These are phyloP conservation scores for Antheraea pernyi DNA, from an alignment of 1,140 invertebrate genomes.

Conservation along the genomic window DNA sequence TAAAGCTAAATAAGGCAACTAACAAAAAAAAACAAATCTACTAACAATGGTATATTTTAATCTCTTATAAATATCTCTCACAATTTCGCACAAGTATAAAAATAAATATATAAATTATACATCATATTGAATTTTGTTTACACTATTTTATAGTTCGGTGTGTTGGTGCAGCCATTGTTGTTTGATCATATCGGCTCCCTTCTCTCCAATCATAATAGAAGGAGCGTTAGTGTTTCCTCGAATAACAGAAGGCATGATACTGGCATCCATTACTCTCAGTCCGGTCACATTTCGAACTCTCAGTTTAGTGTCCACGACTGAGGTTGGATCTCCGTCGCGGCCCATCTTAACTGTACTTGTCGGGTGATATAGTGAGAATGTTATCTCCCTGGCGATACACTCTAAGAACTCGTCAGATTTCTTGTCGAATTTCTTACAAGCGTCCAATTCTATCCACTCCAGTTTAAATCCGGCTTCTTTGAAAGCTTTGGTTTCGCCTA, in stretches of 20 bases:
- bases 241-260: conserved; percentile 89
- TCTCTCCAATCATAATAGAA: conserved; percentile 89
- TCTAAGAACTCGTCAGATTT: conserved; percentile 78
- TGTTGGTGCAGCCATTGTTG: conserved; percentile 66
- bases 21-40: too few relatives aligned
- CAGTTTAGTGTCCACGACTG: conserved; percentile 85
- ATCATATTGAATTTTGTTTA: too few relatives aligned
- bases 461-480: conserved; percentile 56
- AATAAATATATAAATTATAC: too few relatives aligned
- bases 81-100: too few relatives aligned
- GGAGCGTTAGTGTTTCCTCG: conserved; percentile 89
- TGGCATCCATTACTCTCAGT: conserved; percentile 89
- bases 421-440: conserved; percentile 60
- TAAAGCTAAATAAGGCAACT: too few relatives aligned
- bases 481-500: conserved; percentile 76
- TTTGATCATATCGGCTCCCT: conserved; percentile 87
- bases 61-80: too few relatives aligned
- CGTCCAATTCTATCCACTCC: conserved; percentile 58
- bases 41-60: too few relatives aligned
- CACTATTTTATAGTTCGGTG: conserved; percentile 24
- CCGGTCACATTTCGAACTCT: conserved; percentile 83
- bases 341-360: conserved; percentile 89
- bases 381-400: conserved; percentile 70
- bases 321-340: conserved; percentile 78
- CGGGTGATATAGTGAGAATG: conserved; percentile 82